Percentiles rank a stretch among this genome's conserved stretches.
phyloP scores from a whole-genome alignment of 2,888 invertebrate species.

The Poecilus cupreus region DNA sequence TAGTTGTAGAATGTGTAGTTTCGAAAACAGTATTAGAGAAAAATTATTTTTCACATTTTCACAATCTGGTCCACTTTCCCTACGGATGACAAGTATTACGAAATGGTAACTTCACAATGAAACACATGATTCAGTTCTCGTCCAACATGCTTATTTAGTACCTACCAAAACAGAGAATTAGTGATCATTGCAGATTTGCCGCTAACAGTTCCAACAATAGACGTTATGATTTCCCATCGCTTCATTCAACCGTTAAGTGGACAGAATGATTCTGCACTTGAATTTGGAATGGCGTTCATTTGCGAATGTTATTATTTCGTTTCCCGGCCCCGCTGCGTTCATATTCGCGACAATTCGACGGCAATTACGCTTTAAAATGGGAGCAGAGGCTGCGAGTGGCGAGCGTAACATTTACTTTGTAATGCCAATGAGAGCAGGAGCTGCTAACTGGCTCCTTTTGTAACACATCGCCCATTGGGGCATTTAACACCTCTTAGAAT shows the following conservation, averaged over 20 bases:
- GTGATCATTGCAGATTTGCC: neutral
- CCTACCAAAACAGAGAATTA: neutral
- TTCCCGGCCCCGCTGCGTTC: neutral
- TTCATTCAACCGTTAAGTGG: neutral
- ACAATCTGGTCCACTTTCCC: too few relatives aligned
- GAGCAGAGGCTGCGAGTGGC: neutral
- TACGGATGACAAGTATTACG: too few relatives aligned
- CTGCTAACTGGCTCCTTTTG: neutral
- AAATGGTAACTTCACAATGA: too few relatives aligned
- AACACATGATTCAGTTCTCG: too few relatives aligned
- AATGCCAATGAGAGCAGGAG: neutral
- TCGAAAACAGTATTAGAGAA: too few relatives aligned
- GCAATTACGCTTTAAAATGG: neutral
- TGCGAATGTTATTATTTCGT: slow-evolving; percentile 16
- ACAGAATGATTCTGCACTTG: neutral
- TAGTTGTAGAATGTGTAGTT: too few relatives aligned
- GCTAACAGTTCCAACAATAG: neutral
- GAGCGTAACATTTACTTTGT: neutral
- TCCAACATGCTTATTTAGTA: too few relatives aligned
- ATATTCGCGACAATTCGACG: neutral
- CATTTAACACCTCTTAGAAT: neutral
- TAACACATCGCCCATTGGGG: neutral
- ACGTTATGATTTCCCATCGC: neutral
- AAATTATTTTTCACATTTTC: too few relatives aligned
- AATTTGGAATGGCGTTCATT: neutral